Conservation (phyloP, 2,888 invertebrate genomes). For the Arrhopalites spinosus region DNA sequence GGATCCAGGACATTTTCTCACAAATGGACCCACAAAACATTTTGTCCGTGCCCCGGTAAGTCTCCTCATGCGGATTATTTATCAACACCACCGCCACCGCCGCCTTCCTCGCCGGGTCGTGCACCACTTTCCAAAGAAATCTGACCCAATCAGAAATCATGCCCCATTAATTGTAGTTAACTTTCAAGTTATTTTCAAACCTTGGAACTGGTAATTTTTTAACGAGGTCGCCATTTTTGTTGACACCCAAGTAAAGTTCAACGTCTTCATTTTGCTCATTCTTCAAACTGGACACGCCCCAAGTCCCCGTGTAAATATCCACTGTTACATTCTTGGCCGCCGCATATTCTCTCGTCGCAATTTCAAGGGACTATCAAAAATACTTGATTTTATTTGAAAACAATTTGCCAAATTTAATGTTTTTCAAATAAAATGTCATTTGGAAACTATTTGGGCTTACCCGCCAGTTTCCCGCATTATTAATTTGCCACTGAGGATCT, state of each 20-base stretch:
- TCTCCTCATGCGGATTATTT: no score
- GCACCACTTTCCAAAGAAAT: no score
- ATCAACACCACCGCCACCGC: no score
- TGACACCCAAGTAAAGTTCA: conserved; percentile 59
- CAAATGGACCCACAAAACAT: no score
- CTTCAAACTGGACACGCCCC: conserved; percentile 65
- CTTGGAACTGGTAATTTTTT: no score
- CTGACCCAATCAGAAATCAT: no score
- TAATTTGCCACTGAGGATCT: conserved; percentile 56
- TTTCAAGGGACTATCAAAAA: conserved; percentile 60
- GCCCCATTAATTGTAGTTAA: no score
- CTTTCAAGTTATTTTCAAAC: no score
- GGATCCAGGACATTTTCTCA: no score
- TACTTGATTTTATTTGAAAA: not conserved
- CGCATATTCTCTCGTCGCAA: conserved; percentile 62
- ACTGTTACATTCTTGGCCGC: conserved; percentile 58
- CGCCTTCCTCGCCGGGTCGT: no score
- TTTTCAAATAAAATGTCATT: not conserved
- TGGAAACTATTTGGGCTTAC: conserved; percentile 30
- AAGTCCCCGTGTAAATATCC: conserved; percentile 65
- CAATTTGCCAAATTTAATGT: not conserved
- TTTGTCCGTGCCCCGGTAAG: no score
- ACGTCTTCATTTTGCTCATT: conserved; percentile 57
- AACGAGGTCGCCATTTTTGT: not conserved
- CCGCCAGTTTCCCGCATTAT: conserved; percentile 58